Percentiles rank a stretch among this genome's conserved stretches.
These are phyloP conservation scores for Melolontha melolontha DNA, from an alignment of 2,888 invertebrate species.

Conservation along the genomic window DNA sequence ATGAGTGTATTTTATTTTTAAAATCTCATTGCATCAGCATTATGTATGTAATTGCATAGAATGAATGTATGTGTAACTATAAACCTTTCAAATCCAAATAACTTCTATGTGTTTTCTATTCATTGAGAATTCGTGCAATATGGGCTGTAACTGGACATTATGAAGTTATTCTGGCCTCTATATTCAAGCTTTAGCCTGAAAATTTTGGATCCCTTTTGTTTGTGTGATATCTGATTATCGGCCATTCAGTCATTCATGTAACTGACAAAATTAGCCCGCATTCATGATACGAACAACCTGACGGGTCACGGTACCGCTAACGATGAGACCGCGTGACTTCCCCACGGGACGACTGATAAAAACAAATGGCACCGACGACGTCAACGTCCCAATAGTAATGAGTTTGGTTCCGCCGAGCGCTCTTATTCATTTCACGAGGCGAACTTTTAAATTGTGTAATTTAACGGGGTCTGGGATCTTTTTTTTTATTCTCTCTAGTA, in stretches of 20 bases:
- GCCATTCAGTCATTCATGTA: slow-evolving; percentile 13
- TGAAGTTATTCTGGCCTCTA: too few species aligned
- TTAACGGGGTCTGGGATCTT: slow-evolving; percentile 60
- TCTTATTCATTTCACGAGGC: slow-evolving; percentile 67
- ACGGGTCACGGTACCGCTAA: slow-evolving; percentile 29
- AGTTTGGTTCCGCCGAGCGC: slow-evolving; percentile 61
- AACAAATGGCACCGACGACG: slow-evolving; percentile 65
- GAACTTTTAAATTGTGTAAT: slow-evolving; percentile 68
- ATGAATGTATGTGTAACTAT: too few species aligned
- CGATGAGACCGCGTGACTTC: slow-evolving; percentile 45
- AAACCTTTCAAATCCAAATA: too few species aligned
- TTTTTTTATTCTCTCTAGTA: slow-evolving; percentile 55
- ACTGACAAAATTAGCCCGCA: slow-evolving; percentile 32
- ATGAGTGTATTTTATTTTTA: too few species aligned
- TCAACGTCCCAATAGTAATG: slow-evolving; percentile 63
- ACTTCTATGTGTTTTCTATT: too few species aligned
- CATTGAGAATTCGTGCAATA: too few species aligned
- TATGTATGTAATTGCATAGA: too few species aligned
- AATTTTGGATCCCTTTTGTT: background rate
- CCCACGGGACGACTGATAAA: slow-evolving; percentile 62
- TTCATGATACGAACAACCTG: slow-evolving; percentile 24
- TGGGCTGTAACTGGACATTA: too few species aligned
- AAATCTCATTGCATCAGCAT: too few species aligned
- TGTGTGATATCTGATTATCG: slow-evolving; percentile 11
- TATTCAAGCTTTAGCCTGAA: too few species aligned